phyloP scores from a whole-genome alignment of 2,113 vertebrate genomes.

The Tauraco erythrolophus region DNA sequence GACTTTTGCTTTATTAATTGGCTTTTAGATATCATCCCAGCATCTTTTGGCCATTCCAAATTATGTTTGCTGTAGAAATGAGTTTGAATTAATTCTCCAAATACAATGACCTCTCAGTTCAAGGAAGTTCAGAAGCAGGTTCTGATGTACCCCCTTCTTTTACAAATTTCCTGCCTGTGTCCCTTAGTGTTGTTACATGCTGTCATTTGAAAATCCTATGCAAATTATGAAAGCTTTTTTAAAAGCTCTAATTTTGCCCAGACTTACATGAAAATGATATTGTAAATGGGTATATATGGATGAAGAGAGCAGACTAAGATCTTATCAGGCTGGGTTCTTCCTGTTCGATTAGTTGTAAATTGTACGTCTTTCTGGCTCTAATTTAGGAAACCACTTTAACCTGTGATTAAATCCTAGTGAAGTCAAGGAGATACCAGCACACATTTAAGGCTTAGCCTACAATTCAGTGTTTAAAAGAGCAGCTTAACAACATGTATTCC shows the following conservation, averaged over 20 bases:
- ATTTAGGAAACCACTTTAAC: not conserved
- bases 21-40: not conserved
- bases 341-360: not conserved
- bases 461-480: not conserved
- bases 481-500: not conserved
- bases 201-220: not conserved
- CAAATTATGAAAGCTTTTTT: not conserved
- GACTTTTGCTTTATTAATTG: not conserved
- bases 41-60: not conserved
- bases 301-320: not conserved
- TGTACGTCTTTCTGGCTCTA: not conserved
- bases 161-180: not conserved
- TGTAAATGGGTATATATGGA: not conserved
- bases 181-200: not conserved
- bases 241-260: not conserved
- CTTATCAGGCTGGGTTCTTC: not conserved
- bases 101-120: not conserved
- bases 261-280: not conserved
- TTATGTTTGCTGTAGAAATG: not conserved
- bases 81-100: not conserved
- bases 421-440: not conserved
- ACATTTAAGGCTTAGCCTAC: not conserved
- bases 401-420: not conserved
- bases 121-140: not conserved
- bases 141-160: not conserved